Evolutionary conservation across 2,888 invertebrate genomes (phyloP).

Genomic region (Cephus runcator): DNA sequence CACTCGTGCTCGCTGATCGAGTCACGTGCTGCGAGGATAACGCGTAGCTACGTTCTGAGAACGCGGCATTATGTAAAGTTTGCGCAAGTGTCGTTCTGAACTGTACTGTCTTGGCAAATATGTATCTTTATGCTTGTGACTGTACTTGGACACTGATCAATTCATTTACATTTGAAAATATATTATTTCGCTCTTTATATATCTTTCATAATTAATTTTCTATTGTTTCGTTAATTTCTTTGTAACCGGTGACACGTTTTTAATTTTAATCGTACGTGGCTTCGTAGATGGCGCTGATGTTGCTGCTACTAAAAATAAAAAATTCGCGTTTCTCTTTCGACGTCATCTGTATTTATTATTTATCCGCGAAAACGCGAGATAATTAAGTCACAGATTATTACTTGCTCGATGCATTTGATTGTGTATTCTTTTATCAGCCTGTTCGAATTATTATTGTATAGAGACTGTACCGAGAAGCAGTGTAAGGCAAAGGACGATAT

Average conservation of each 20-base stretch:
- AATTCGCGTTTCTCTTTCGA: too few species aligned
- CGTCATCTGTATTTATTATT: too few species aligned
- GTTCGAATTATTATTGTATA: not conserved
- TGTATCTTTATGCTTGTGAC: not conserved
- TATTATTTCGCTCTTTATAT: not conserved
- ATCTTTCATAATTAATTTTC: too few species aligned
- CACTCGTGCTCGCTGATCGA: not conserved
- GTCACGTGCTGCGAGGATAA: not conserved
- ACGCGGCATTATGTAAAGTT: constrained; percentile 5
- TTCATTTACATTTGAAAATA: not conserved
- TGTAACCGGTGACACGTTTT: too few species aligned
- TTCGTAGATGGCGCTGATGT: too few species aligned
- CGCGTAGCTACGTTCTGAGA: not conserved
- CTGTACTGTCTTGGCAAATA: not conserved
- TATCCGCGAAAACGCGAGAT: not conserved
- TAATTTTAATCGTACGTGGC: too few species aligned
- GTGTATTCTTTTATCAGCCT: too few species aligned
- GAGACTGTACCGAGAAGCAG: not conserved
- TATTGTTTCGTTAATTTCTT: too few species aligned
- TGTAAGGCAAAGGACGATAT: not conserved
- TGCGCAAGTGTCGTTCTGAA: not conserved
- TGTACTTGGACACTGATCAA: not conserved
- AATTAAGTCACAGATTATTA: not conserved
- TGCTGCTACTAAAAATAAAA: too few species aligned
- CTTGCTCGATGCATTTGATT: too few species aligned